Evolutionary conservation across 2,888 invertebrate genomes (phyloP), one percentile per base, ranked within the genome.

Genomic region (Amiota minor): DNA sequence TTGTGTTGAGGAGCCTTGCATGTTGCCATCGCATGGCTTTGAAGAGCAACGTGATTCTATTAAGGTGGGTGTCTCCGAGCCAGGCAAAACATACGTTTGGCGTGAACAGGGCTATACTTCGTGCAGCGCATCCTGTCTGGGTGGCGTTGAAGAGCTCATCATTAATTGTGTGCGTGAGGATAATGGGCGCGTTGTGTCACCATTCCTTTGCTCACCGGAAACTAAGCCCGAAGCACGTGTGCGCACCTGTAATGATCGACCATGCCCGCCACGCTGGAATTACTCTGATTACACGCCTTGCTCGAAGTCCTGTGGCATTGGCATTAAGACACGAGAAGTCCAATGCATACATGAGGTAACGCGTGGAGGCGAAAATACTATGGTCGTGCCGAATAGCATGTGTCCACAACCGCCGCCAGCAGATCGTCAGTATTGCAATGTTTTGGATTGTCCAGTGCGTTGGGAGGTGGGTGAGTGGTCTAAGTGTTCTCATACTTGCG

Each of bases 221-320:
- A 94, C 95, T 0, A 95, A 96, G 87, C 98, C 98, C 0, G 97
- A 97, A 88, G 95, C 96, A 68, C 91, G 97, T 75, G 95, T 96
- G 49, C 91, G 96, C 83, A 95, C 96, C 0, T 98, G 98, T 91
- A 99, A 99, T 88, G 98, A 98, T 85, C 95, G 96, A 76, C 96
- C 98, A 0, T 99, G 99, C 87, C 98, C 98, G 1, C 98, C 98
- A 0, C 93, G 97, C 81, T 97, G 97, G 97, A 96, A 96, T 87
- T 94, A 95, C 81, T 96, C 96, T 0, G 96, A 96, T 72, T 97
- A 96, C 87, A 94, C 95, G 0, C 93, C 94, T 20, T 99, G 98
- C 90, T 96, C 96, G 20, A 96, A 96, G 88, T 95, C 96, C 2
- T 99, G 98, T 87, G 98, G 98, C 47, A 95, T 98, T 79, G 98